phyloP scores from a whole-genome alignment of 1,140 invertebrate genomes.

The Trichonephila clavata region DNA sequence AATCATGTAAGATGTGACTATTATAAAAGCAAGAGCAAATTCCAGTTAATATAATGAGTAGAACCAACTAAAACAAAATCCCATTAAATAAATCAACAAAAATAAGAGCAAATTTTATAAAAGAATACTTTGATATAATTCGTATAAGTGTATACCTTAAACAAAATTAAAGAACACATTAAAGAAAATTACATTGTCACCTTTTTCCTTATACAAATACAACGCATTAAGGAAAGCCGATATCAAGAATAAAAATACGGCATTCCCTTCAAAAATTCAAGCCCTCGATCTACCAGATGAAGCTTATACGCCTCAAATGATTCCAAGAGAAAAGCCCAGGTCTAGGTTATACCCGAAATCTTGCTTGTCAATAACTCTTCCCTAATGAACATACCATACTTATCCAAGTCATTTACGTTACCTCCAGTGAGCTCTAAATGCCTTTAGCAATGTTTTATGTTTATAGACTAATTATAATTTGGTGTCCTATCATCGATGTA shows the following conservation, averaged over 20 bases:
- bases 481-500: constrained; percentile 24
- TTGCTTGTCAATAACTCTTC: constrained; percentile 48
- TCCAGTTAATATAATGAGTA: too few relatives aligned
- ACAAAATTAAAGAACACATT: too few relatives aligned
- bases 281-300: background rate
- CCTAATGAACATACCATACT: constrained; percentile 55
- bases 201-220: background rate
- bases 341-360: background rate
- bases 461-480: constrained; percentile 71
- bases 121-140: too few relatives aligned
- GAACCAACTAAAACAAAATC: too few relatives aligned
- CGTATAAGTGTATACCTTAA: too few relatives aligned
- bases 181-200: background rate
- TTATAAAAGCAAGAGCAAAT: too few relatives aligned
- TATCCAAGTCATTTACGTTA: constrained; percentile 54
- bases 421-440: constrained; percentile 25
- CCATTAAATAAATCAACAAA: too few relatives aligned
- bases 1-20: too few relatives aligned
- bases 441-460: constrained; percentile 51
- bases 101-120: too few relatives aligned
- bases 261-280: background rate
- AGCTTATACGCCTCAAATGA: background rate
- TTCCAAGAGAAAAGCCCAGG: background rate
- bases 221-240: background rate
- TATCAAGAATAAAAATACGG: background rate